phyloP scores from a whole-genome alignment of 1,140 invertebrate genomes.

The Leucophenga varia region DNA sequence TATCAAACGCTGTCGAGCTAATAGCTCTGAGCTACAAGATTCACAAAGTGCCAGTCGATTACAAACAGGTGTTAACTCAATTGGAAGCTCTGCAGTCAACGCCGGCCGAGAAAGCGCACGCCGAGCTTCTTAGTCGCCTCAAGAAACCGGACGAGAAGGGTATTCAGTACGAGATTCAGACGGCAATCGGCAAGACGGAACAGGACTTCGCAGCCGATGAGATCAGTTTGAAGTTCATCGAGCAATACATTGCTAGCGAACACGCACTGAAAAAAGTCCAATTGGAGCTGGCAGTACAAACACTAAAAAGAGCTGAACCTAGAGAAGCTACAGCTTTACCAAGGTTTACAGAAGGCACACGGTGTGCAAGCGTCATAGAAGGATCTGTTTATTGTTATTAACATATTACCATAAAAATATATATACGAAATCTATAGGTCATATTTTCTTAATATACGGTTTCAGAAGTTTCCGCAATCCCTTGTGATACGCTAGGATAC shows the following conservation, averaged over 20 bases:
- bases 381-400: slow-evolving; percentile 6
- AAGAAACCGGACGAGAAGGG: slow-evolving; percentile 1
- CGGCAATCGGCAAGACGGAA: slow-evolving; percentile 44
- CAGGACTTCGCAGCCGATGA: slow-evolving; percentile 51
- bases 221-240: slow-evolving; percentile 61
- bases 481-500: slow-evolving; percentile 11
- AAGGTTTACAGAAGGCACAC: slow-evolving; percentile 67
- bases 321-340: slow-evolving; percentile 60
- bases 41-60: slow-evolving; percentile 45
- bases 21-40: slow-evolving; percentile 49
- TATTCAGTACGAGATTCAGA: slow-evolving; percentile 42
- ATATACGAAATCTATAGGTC: background rate
- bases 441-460: background rate
- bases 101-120: slow-evolving; percentile 20
- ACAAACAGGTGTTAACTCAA: slow-evolving; percentile 39
- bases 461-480: background rate
- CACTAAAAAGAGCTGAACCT: slow-evolving; percentile 65
- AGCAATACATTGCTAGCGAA: slow-evolving; percentile 62
- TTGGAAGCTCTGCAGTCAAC: slow-evolving; percentile 48
- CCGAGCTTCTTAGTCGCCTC: slow-evolving; percentile 22
- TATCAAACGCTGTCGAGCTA: slow-evolving; percentile 48
- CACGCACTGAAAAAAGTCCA: slow-evolving; percentile 63
- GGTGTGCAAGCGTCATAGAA: slow-evolving; percentile 52
- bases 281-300: slow-evolving; percentile 66
- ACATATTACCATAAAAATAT: background rate